Conservation (phyloP, 2,888 invertebrate genomes). For the Ormyrus thymus region DNA sequence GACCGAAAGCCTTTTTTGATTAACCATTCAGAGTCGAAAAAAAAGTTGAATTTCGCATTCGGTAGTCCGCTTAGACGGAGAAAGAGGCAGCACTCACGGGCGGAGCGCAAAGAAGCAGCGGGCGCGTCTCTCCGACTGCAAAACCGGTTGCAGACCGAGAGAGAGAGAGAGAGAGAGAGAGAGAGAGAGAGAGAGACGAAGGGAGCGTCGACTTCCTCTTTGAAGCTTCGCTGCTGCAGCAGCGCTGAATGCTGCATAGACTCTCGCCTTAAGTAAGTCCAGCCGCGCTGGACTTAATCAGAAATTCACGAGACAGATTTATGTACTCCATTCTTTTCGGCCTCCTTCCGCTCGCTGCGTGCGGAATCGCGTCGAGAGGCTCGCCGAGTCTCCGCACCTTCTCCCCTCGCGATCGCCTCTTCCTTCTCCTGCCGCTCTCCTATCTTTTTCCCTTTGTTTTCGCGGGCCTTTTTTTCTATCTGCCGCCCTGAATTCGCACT, state of each 20-base stretch:
- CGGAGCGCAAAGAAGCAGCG: constrained; percentile 15
- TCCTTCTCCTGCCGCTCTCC: not conserved
- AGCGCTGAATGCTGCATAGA: constrained; percentile 49
- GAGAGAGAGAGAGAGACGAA: not conserved
- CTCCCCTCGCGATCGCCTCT: not conserved
- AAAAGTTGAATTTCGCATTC: too few species aligned
- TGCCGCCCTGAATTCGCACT: not conserved
- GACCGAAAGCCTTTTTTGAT: too few species aligned
- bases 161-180: constrained; percentile 1
- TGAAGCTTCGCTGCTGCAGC: constrained; percentile 14
- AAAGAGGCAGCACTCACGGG: too few species aligned
- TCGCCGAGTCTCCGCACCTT: not conserved
- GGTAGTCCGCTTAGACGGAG: too few species aligned
- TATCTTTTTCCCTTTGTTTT: not conserved
- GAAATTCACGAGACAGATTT: constrained; percentile 55
- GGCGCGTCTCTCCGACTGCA: constrained; percentile 19
- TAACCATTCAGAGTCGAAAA: too few species aligned
- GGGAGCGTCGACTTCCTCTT: constrained; percentile 46
- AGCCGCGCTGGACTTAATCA: constrained; percentile 48
- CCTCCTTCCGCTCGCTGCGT: constrained; percentile 7
- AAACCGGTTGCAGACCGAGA: constrained; percentile 36
- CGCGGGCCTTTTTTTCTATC: not conserved
- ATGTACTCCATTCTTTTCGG: constrained; percentile 55
- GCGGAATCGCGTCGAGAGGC: not conserved
- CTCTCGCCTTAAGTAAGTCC: constrained; percentile 50